Base-by-base conservation (phyloP, 2,888 invertebrate species). In the Phymatocera aterrima region DNA sequence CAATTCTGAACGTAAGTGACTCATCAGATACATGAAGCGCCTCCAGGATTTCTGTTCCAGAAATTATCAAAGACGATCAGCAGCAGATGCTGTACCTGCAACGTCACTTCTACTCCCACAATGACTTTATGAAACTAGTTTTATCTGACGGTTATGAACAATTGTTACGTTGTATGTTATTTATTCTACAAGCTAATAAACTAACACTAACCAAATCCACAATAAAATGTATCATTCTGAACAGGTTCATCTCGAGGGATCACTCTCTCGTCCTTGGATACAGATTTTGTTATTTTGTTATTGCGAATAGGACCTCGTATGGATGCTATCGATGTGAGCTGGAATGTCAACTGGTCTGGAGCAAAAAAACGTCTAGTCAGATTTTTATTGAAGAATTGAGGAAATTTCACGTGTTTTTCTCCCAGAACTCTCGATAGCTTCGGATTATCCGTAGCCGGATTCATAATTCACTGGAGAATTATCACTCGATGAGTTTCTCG, bases 181-280 rank as follows among this genome's bases (percentile, higher is more conserved):
- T 64, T 64, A 64, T 64, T 64, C 37, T 64, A 64, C 37, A 64
- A 64, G 37, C 21, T 37, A 64, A 64, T 64, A 64, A 64, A 64
- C 37, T 64, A 37, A 18, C 37, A 15, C 15, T 28, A 3, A 64
- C 61, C 61, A 64, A n/a, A n/a, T n/a, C n/a, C n/a, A 37, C 28
- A 51, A 57, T 57, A 15, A 18, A 8, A 18, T 64, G n/a, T 21
- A 43, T 43, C 43, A n/a, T 61, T n/a, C n/a, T 37, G 61, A 18
- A 60, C 18, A 8, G n/a, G n/a, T n/a, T 57, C 15, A 28, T 57
- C 28, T 21, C 15, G 15, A 3, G 24, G 18, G 24, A 37, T n/a
- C 5, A 64, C 34, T 61, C 6, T 37, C 18, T 64, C 18, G 18
- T 21, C 34, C n/a, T 34, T 18, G 21, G 1, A 37, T 64, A 6